Evolutionary conservation across 2,888 invertebrate species (phyloP), one percentile per base, ranked within the genome.

Genomic region (Catocala sponsa): DNA sequence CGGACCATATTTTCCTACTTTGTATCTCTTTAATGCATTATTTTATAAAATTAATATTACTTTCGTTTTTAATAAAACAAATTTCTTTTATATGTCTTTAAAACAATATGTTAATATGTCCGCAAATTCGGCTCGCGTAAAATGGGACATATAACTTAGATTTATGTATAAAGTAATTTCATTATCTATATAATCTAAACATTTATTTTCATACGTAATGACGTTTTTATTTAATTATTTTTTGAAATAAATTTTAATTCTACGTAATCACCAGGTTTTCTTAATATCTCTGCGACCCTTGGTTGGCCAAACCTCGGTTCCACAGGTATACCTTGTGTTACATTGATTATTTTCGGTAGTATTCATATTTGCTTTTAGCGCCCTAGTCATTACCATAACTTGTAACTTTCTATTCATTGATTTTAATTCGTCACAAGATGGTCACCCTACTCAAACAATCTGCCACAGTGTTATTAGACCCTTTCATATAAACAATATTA

Each of bases 341-440:
- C 38, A 5, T 7, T 10, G 4, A 42, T 42, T 42, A 42, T 42
- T 11, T 7, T 0, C 6, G 0, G 1, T 9, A 42, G 4, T 10
- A 42, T 11, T 5, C 11, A 10, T 5, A 2, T 10, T 42, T 11
- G 10, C 10, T 44, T 12, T 12, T 38, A 56, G 50, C 25, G 43
- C 59, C 41, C 60, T 41, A 0, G 62, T 68, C 32, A 57, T 52
- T 9, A 63, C 57, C 5, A 10, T 5, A 38, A 0, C 9, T 41
- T 59, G 43, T 25, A 44, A 52, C 0, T 32, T 9, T 32, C 55
- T 41, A 42, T 49, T 61, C 51, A 65, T 61, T 0, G 44, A 13
- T 46, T 65, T 65, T 13, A 65, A 55, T 10, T 58, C 59, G 7
- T 55, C 48, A 43, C 11, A 55, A 61, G n/a, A 68, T 41, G 10